Percentiles rank a stretch among this genome's conserved stretches.
Evolutionary conservation across 2,113 vertebrate genomes (phyloP).

Genomic region (Megalops atlanticus): DNA sequence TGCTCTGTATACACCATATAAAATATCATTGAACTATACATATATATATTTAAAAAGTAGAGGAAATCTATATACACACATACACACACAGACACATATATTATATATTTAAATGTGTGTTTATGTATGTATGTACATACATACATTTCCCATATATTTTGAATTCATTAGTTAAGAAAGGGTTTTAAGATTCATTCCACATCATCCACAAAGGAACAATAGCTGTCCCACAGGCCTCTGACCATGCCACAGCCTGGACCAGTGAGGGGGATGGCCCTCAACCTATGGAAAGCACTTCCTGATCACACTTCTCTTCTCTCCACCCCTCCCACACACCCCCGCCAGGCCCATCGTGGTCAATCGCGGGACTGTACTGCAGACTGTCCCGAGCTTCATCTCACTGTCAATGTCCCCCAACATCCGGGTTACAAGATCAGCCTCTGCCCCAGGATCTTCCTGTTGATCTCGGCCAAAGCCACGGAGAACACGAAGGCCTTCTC

Average conservation of each 20-base stretch:
- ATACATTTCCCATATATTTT: background rate
- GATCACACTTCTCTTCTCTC: background rate
- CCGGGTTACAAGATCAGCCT: slow-evolving; percentile 82
- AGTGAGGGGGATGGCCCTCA: background rate
- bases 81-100: background rate
- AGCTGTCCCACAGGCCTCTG: background rate
- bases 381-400: slow-evolving; percentile 57
- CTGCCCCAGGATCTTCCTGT: slow-evolving; percentile 98
- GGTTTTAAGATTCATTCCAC: background rate
- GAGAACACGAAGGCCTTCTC: slow-evolving; percentile 98
- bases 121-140: no score
- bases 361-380: background rate
- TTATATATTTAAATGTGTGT: no score
- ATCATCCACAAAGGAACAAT: background rate
- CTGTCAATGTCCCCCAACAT: slow-evolving; percentile 15
- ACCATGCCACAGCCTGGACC: background rate
- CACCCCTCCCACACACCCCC: no score
- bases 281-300: background rate
- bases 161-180: background rate
- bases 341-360: background rate
- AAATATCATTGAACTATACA: background rate
- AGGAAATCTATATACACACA: background rate
- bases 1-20: background rate
- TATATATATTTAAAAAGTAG: no score
- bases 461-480: slow-evolving; percentile 97